phyloP scores from a whole-genome alignment of 64 coral and sea anemone genomes.

The Acropora yongei region DNA sequence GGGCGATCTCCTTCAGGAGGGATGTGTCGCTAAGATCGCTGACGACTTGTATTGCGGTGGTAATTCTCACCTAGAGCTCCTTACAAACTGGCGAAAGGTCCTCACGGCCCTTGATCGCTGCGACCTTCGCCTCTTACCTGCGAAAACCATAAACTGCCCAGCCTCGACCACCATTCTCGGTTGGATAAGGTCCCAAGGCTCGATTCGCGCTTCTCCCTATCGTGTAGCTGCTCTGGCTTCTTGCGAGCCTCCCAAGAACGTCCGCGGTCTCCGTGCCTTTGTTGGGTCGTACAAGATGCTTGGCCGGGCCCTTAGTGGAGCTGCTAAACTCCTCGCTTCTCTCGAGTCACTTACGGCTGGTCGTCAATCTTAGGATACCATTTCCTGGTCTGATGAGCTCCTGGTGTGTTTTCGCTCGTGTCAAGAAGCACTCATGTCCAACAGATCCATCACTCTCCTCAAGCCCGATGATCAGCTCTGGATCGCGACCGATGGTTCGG shows the following conservation, averaged over 20 bases:
- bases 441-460: no score
- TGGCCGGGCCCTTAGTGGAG: not conserved
- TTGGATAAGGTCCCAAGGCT: conserved; percentile 1
- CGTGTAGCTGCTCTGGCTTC: not conserved
- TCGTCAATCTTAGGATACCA: not conserved
- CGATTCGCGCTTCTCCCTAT: not conserved
- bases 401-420: no score
- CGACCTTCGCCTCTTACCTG: not conserved
- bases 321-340: not conserved
- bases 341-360: not conserved
- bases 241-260: not conserved
- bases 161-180: not conserved
- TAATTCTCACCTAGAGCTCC: not conserved
- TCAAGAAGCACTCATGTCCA: no score
- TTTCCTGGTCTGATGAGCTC: not conserved
- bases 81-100: not conserved
- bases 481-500: conserved; percentile 21
- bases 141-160: not conserved
- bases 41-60: conserved; percentile 28
- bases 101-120: not conserved
- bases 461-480: conserved; percentile 9
- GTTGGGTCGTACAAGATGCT: not conserved
- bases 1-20: not conserved
- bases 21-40: not conserved
- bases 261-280: not conserved